These are phyloP conservation scores for Sarcophaga carnaria DNA, from an alignment of 2,888 invertebrate species.

Conservation along the genomic window DNA sequence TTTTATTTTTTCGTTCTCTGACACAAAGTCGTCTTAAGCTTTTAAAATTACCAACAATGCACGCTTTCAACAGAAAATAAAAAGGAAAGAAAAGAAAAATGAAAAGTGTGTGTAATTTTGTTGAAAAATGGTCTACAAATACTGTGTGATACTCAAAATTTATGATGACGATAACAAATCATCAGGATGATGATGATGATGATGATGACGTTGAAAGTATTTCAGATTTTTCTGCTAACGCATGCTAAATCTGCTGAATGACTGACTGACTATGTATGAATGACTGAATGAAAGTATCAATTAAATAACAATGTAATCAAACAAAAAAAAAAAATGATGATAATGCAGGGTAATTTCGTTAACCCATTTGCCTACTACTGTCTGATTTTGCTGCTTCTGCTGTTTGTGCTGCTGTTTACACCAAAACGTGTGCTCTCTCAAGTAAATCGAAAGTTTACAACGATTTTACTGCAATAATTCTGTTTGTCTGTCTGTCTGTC, in stretches of 20 bases:
- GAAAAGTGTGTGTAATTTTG: conserved; percentile 15
- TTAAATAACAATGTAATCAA: conserved; percentile 10
- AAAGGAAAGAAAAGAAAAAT: conserved; percentile 7
- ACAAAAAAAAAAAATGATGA: not conserved
- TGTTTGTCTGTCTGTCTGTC: not conserved
- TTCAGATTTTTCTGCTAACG: conserved; percentile 13
- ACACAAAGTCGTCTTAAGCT: no score
- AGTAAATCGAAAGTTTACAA: not conserved
- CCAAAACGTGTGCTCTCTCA: not conserved
- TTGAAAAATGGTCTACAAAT: conserved; percentile 4
- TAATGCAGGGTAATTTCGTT: conserved; percentile 23
- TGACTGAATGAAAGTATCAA: not conserved
- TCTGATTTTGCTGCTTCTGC: no score
- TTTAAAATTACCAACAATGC: no score
- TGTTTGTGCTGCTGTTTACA: not conserved
- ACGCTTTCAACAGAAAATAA: not conserved
- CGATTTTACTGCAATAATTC: not conserved
- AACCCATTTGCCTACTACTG: conserved; percentile 15
- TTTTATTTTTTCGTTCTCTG: not conserved
- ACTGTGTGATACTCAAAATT: no score
- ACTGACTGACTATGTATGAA: not conserved
- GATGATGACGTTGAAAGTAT: conserved; percentile 9
- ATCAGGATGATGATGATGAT: no score
- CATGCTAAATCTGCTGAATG: not conserved
- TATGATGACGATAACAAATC: no score